Conservation (phyloP, 2,797 vertebrate genomes). For the Cyclopterus lumpus region DNA sequence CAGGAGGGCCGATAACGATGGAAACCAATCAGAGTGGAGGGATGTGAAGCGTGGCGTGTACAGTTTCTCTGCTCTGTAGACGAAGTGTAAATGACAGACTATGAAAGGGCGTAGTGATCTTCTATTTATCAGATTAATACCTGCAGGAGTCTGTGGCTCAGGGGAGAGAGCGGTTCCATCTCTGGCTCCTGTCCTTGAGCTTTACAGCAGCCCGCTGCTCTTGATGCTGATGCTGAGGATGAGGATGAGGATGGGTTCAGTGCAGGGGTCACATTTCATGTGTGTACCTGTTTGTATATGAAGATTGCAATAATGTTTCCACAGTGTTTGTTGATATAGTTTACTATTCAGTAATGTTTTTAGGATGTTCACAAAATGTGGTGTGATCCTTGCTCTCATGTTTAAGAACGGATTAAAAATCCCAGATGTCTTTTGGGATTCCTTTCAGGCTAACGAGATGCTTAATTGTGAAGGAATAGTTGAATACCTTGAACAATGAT, state of each 20-base stretch:
- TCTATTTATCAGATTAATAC: not conserved
- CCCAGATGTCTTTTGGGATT: not conserved
- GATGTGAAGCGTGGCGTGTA: not conserved
- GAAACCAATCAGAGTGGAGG: conserved; percentile 17
- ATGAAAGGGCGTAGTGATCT: not conserved
- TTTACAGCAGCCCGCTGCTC: not conserved
- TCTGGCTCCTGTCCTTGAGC: not conserved
- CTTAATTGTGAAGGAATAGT: too few relatives aligned
- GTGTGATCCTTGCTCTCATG: too few relatives aligned
- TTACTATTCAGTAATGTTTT: not conserved
- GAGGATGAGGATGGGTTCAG: not conserved
- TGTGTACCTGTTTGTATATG: too few relatives aligned
- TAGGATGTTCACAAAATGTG: too few relatives aligned
- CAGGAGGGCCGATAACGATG: conserved; percentile 25
- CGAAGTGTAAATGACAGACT: not conserved
- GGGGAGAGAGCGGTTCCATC: not conserved
- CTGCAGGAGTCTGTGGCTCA: not conserved
- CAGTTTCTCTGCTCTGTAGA: not conserved
- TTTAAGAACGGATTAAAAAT: not conserved
- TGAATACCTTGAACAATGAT: not conserved
- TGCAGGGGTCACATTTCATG: not conserved
- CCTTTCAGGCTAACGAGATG: too few relatives aligned
- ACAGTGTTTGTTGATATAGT: too few relatives aligned
- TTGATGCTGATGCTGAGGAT: not conserved
- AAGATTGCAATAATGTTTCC: too few relatives aligned